Percentiles rank a stretch among this genome's conserved stretches.
Evolutionary conservation across 2,113 vertebrate genomes (phyloP).

Genomic region (Thymallus thymallus): DNA sequence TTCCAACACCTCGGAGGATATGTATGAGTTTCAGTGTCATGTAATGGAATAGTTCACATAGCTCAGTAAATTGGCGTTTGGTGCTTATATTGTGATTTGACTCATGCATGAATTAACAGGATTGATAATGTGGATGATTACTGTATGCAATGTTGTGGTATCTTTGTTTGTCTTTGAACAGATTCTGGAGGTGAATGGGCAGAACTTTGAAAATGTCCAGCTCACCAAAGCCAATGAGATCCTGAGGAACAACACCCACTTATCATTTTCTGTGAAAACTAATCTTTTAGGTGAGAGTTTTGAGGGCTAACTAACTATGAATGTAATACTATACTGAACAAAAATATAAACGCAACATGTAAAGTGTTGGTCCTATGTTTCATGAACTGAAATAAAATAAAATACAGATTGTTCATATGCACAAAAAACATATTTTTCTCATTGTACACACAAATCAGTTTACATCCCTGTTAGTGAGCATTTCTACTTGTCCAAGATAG

Average conservation of each 20-base stretch:
- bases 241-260: slow-evolving; percentile 96
- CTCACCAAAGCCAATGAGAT: slow-evolving; percentile 97
- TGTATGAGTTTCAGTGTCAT: background rate
- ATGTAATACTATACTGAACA: background rate
- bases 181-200: slow-evolving; percentile 98
- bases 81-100: too few relatives aligned
- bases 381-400: too few relatives aligned
- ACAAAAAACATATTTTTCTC: too few relatives aligned
- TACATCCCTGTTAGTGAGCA: too few relatives aligned
- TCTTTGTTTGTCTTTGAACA: slow-evolving; percentile 52
- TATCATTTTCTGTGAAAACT: slow-evolving; percentile 99
- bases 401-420: too few relatives aligned
- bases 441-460: too few relatives aligned
- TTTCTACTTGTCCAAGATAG: too few relatives aligned
- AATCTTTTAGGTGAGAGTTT: slow-evolving; percentile 89
- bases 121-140: background rate
- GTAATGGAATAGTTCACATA: background rate
- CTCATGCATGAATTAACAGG: too few relatives aligned
- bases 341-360: too few relatives aligned
- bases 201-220: slow-evolving; percentile 98
- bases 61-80: too few relatives aligned
- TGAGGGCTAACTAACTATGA: background rate
- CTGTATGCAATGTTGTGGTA: background rate
- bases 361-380: too few relatives aligned
- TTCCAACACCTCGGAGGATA: background rate